Evolutionary conservation across 2,797 vertebrate genomes (phyloP).

Genomic region (Tangara arthus): DNA sequence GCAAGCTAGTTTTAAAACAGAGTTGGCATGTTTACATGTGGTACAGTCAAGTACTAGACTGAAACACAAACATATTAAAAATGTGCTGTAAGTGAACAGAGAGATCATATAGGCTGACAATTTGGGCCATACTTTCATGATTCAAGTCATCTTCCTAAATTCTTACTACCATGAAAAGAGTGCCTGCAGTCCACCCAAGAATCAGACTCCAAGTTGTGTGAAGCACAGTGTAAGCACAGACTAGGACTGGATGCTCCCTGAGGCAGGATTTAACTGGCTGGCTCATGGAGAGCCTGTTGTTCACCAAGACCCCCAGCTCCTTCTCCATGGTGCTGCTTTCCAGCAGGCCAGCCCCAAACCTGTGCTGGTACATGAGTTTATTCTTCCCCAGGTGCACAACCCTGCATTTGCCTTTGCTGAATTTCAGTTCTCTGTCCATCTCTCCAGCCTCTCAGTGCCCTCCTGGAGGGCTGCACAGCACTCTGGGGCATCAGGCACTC

Average conservation of each 20-base stretch:
- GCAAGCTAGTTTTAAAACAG: neutral
- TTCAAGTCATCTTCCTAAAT: neutral
- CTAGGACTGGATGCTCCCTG: neutral
- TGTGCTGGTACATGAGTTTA: neutral
- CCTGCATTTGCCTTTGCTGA: neutral
- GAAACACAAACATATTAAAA: constrained; percentile 7
- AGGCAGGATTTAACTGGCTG: neutral
- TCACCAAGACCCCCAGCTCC: neutral
- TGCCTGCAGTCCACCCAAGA: neutral
- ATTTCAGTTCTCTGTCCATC: neutral
- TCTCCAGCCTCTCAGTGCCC: neutral
- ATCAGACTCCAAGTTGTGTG: neutral
- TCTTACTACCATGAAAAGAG: neutral
- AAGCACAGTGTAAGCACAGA: neutral
- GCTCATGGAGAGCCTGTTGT: neutral
- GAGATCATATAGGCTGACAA: neutral
- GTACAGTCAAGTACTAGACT: neutral
- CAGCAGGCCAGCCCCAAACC: neutral
- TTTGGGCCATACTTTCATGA: neutral
- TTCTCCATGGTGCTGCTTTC: neutral
- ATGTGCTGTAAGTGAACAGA: neutral
- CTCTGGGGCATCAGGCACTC: accelerated
- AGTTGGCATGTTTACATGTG: neutral
- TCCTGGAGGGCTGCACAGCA: neutral
- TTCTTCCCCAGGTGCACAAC: neutral